A percentile compares a stretch with the other conserved stretches of the same genome.
phyloP scores from a whole-genome alignment of 2,888 invertebrate genomes.

The Drosophila vallismaia region DNA sequence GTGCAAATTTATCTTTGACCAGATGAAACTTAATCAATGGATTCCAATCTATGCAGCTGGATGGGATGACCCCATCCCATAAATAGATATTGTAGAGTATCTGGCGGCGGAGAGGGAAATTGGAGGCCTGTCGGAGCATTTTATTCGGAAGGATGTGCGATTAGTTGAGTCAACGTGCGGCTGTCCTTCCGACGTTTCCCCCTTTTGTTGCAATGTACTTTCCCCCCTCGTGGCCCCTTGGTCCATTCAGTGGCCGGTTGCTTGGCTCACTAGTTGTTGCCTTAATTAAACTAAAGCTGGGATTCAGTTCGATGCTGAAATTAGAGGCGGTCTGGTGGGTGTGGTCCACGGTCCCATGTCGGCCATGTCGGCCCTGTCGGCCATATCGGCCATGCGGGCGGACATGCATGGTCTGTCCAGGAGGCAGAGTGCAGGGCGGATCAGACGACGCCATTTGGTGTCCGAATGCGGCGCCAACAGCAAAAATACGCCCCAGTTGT shows the following conservation, averaged over 20 bases:
- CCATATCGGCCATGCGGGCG: slow-evolving; percentile 41
- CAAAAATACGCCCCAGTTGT: slow-evolving; percentile 77
- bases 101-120: neutral
- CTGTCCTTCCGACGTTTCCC: slow-evolving; percentile 27
- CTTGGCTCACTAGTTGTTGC: slow-evolving; percentile 74
- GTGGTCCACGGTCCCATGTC: slow-evolving; percentile 54
- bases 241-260: slow-evolving; percentile 62
- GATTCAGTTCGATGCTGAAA: slow-evolving; percentile 77
- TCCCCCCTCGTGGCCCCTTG: slow-evolving; percentile 17
- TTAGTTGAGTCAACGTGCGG: slow-evolving; percentile 73
- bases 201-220: slow-evolving; percentile 17
- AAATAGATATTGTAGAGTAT: slow-evolving; percentile 15
- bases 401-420: slow-evolving; percentile 62
- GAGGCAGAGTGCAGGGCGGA: slow-evolving; percentile 19
- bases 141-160: slow-evolving; percentile 78
- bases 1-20: slow-evolving; percentile 30
- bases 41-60: slow-evolving; percentile 30
- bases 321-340: slow-evolving; percentile 68
- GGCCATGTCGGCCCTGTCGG: slow-evolving; percentile 58
- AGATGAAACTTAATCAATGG: slow-evolving; percentile 35
- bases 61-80: slow-evolving; percentile 18
- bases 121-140: slow-evolving; percentile 49
- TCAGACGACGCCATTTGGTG: slow-evolving; percentile 68
- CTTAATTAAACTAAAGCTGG: slow-evolving; percentile 79
- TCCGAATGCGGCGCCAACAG: slow-evolving; percentile 76